Conservation (phyloP, 2,113 vertebrate species). For the Picathartes gymnocephalus region DNA sequence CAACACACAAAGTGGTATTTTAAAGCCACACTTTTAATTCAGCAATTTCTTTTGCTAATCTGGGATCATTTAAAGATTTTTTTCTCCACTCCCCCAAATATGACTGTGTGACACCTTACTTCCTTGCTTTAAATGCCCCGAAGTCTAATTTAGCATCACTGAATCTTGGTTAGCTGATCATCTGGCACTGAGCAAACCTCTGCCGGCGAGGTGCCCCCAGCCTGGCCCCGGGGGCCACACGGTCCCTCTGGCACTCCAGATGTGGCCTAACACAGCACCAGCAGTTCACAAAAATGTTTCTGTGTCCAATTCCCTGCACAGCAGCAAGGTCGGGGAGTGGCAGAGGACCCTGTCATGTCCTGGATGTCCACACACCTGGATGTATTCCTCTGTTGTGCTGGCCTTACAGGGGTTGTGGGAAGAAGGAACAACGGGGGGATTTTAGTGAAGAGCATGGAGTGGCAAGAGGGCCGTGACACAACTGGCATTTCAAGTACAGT, state of each 20-base stretch:
- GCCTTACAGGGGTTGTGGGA: background rate
- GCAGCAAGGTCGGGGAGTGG: background rate
- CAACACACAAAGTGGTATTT: background rate
- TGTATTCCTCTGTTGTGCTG: background rate
- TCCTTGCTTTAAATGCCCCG: background rate
- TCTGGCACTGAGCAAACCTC: background rate
- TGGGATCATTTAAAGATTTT: background rate
- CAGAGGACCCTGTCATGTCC: background rate
- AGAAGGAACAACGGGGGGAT: accelerated
- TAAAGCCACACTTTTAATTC: background rate
- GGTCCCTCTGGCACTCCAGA: background rate
- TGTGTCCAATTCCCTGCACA: background rate
- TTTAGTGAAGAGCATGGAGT: background rate
- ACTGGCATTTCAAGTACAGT: background rate
- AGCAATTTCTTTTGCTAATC: background rate
- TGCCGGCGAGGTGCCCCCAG: background rate
- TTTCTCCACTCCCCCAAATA: background rate
- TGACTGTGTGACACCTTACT: background rate
- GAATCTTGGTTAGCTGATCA: background rate
- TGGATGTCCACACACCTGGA: background rate
- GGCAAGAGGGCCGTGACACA: background rate
- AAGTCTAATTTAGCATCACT: background rate
- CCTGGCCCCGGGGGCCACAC: accelerated
- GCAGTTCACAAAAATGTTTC: background rate
- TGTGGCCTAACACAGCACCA: background rate